Conservation (phyloP, 2,113 vertebrate species). For the Perognathus longimembris region DNA sequence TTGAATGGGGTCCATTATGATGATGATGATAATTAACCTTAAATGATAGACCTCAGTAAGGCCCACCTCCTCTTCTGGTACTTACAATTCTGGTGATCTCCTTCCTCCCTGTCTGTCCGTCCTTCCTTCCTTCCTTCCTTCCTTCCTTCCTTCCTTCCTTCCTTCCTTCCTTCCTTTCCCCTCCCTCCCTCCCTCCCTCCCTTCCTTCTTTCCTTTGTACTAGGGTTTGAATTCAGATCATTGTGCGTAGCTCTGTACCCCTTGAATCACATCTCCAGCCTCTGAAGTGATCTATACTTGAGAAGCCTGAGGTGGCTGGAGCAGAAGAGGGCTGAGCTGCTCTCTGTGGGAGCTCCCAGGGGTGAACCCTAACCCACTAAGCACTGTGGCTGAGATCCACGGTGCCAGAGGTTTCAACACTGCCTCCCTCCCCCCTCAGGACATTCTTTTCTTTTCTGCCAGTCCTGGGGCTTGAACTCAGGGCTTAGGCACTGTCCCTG, state of each 20-base stretch:
- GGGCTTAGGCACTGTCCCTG: no score
- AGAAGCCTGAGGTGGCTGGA: not conserved
- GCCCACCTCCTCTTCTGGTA: not conserved
- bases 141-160: no score
- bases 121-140: no score
- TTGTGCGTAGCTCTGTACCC: no score
- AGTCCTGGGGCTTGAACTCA: no score
- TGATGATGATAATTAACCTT: not conserved
- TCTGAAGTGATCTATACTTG: not conserved
- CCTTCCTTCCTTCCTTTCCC: no score
- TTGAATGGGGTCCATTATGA: not conserved
- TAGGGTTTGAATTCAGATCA: no score
- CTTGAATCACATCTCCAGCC: no score
- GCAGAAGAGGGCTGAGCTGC: not conserved
- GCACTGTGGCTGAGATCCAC: not conserved
- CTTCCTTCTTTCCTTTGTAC: no score
- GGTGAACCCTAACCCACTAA: not conserved
- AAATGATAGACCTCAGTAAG: not conserved
- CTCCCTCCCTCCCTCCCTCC: no score
- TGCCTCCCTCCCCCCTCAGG: not conserved
- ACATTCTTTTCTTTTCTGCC: not conserved
- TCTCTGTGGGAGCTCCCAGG: not conserved
- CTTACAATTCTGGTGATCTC: not conserved
- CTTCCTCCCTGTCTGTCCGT: no score
- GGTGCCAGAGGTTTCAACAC: constrained; percentile 39